Evolutionary conservation across 2,888 invertebrate genomes (phyloP), one percentile per base, ranked within the genome.

Genomic region (Eurois occulta): DNA sequence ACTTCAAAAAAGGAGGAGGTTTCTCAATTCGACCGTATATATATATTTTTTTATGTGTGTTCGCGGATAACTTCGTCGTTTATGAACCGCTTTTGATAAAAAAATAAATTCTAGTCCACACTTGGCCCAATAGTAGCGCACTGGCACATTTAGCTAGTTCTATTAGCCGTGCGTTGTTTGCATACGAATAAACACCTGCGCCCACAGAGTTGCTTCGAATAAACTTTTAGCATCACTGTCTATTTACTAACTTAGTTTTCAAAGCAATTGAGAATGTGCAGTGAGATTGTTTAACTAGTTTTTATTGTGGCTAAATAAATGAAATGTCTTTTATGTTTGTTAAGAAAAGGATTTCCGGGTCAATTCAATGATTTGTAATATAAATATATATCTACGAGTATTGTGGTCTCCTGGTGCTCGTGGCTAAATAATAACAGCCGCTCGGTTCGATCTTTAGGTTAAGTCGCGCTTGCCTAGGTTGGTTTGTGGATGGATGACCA

Each of bases 141-240:
- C n/a, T 28, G 43, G 41, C 7, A 64, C 77, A 80, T 80, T 79
- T 55, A 77, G 75, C 78, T 78, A 79, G 83, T 79, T 75, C 75
- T 85, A 77, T 87, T 86, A 86, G 60, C 64, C n/a, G 41, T 83
- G 83, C 81, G 86, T 80, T 84, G 87, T 88, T 78, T 82, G 73
- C 84, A 81, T 85, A 76, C 89, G 73, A 78, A 81, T 76, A 80
- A 71, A 69, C 87, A 87, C 87, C 87, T 87, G 89, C 11, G 78
- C 41, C 71, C 74, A 74, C 66, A 46, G 46, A 80, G 52, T 13
- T 32, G 75, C 62, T 76, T 24, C 66, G 65, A 72, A 84, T 84
- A 75, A 85, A 86, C 71, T 84, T 86, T 65, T 16, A 73, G 43
- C 38, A 78, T 64, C 62, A 64, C 69, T 75, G 62, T 72, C 69